Evolutionary conservation across 2,113 vertebrate genomes (phyloP), one percentile per base, ranked within the genome.

Genomic region (Benitochromis conjunctus): DNA sequence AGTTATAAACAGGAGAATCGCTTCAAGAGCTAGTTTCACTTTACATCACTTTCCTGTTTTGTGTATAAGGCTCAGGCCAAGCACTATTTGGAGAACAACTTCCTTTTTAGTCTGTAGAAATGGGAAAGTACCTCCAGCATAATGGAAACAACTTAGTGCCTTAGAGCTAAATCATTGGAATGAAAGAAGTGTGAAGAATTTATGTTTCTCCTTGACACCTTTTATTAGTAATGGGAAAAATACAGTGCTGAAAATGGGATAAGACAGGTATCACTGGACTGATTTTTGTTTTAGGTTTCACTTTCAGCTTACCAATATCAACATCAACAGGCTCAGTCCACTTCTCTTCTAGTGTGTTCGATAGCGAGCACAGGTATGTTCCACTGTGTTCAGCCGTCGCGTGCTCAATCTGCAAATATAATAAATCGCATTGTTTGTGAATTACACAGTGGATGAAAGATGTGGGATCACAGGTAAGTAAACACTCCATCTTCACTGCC

Each of bases 281-380:
- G 43, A 71, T 56, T 48, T 48, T 2, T 66, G 34, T 38, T 66
- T 66, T 38, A 11, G 41, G 19, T 83, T 76, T 81, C 19, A 82
- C 34, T 71, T 14, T 46, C 31, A 56, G 89, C 93, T 94, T 94
- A 98, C 97, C 96, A 9, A 97, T 24, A 18, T 92, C 91, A 83
- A 98, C 26, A n/a, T 97, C 95, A 4, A 95, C 96, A 0, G 97
- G 88, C 1, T 93, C 94, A 57, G 93, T 97, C 97, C 97, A 98
- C 8, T 89, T 93, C 91, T 98, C 97, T 2, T 95, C 93, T 0
- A 90, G 86, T 8, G 88, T 80, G 66, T 97, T 98, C 74, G 96
- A 96, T 62, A 97, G 95, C 9, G 96, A 96, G 89, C 97, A 98
- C 57, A 98, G 94, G 85, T 98, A 98, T 0, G 96, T 93, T 69